Evolutionary conservation across 2,113 vertebrate genomes (phyloP).

Genomic region (Tor tambroides): DNA sequence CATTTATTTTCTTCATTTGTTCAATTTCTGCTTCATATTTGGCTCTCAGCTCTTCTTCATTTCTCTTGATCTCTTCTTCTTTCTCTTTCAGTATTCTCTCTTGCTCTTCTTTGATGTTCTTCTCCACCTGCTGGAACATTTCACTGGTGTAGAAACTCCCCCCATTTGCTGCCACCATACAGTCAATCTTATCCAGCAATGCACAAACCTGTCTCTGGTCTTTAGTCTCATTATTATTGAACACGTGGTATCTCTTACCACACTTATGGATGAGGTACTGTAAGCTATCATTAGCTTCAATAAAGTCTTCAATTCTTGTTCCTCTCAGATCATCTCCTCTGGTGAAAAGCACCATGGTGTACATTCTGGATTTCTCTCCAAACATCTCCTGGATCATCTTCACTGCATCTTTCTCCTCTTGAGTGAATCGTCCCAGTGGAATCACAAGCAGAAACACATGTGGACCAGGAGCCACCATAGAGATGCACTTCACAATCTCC

Average conservation of each 20-base stretch:
- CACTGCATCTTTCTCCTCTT: conserved; percentile 53
- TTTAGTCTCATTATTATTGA: background rate
- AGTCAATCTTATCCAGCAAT: background rate
- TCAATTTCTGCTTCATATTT: conserved; percentile 18
- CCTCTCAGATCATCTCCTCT: conserved; percentile 33
- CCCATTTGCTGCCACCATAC: background rate
- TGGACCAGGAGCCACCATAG: too few relatives aligned
- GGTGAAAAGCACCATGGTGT: conserved; percentile 60
- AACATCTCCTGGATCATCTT: conserved; percentile 58
- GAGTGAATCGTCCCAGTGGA: conserved; percentile 47
- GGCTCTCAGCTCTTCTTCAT: conserved; percentile 14
- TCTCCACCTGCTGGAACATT: background rate
- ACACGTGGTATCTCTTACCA: background rate
- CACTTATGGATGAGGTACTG: background rate
- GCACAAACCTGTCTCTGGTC: background rate
- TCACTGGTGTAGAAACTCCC: background rate
- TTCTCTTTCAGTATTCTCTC: background rate
- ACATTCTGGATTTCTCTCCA: conserved; percentile 55
- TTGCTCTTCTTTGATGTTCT: background rate
- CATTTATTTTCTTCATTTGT: background rate
- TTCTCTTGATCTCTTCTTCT: background rate
- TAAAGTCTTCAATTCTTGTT: background rate
- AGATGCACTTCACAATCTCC: too few relatives aligned
- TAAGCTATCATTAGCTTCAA: background rate
- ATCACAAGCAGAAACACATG: conserved; percentile 52